Percentiles rank a stretch among this genome's conserved stretches.
Evolutionary conservation across 2,888 invertebrate species (phyloP).

Genomic region (Limnephilus auricula): DNA sequence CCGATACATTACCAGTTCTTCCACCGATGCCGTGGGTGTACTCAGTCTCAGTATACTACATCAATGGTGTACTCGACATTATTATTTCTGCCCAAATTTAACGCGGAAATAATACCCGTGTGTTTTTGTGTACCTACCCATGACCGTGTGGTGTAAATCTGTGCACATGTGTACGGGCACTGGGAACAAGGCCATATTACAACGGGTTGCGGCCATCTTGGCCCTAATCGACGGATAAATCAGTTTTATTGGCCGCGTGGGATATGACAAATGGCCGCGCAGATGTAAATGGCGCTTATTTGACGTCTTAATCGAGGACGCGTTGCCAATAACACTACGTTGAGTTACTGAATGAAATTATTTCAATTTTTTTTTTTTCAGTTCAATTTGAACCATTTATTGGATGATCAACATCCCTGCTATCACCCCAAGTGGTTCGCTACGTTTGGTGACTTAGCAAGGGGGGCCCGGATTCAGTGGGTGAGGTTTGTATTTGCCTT

Average conservation of each 20-base stretch:
- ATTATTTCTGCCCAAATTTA: neutral
- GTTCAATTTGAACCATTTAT: neutral
- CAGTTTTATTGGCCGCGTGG: slow-evolving; percentile 13
- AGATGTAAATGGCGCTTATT: neutral
- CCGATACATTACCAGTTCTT: neutral
- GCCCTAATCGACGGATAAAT: slow-evolving; percentile 15
- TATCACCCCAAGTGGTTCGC: too few species aligned
- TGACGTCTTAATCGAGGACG: neutral
- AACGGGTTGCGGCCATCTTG: neutral
- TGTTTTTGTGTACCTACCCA: neutral
- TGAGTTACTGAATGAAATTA: neutral
- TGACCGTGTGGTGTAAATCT: neutral
- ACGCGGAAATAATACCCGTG: neutral
- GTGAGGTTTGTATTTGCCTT: neutral
- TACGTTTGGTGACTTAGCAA: too few species aligned
- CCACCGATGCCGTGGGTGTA: neutral
- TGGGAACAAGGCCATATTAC: neutral
- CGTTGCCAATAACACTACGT: neutral
- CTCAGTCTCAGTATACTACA: too few species aligned
- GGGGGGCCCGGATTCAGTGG: too few species aligned
- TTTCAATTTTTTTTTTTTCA: neutral
- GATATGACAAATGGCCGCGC: neutral
- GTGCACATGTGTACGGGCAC: neutral
- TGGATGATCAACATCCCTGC: too few species aligned
- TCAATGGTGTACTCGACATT: too few species aligned